phyloP scores from a whole-genome alignment of 2,888 invertebrate genomes.

The Lutraria lutraria region DNA sequence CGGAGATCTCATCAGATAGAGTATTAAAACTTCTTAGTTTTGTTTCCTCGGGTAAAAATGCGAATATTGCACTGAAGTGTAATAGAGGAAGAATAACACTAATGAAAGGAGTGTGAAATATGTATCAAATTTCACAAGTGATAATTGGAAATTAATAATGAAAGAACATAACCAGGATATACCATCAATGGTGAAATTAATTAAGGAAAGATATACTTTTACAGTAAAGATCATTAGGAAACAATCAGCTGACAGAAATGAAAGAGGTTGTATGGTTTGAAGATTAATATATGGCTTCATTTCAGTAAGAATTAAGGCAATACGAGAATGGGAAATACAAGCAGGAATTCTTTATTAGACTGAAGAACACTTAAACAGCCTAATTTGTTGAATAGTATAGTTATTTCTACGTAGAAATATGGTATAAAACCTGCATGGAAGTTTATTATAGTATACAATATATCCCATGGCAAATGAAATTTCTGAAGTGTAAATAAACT shows the following conservation, averaged over 20 bases:
- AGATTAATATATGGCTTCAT: background rate
- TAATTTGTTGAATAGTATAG: no score
- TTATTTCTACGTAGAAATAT: no score
- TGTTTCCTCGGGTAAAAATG: slow-evolving; percentile 8
- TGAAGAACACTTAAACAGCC: no score
- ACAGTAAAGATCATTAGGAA: background rate
- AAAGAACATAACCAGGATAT: background rate
- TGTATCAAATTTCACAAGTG: background rate
- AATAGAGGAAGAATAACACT: slow-evolving; percentile 6
- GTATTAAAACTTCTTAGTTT: background rate
- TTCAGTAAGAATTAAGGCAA: no score
- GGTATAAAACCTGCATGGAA: no score
- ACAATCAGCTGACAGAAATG: background rate
- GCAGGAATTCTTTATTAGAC: no score
- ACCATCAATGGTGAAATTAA: background rate
- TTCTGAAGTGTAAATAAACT: no score
- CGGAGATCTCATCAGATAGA: background rate
- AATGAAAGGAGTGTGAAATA: background rate
- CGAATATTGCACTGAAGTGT: background rate
- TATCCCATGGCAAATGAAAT: no score
- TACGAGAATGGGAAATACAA: no score
- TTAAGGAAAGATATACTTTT: background rate
- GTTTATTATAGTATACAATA: no score
- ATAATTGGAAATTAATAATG: slow-evolving; percentile 24
- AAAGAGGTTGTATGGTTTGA: background rate